Percentiles rank a stretch among this genome's conserved stretches.
Evolutionary conservation across 2,888 invertebrate species (phyloP).

Genomic region (Macrosoma leucophasiata): DNA sequence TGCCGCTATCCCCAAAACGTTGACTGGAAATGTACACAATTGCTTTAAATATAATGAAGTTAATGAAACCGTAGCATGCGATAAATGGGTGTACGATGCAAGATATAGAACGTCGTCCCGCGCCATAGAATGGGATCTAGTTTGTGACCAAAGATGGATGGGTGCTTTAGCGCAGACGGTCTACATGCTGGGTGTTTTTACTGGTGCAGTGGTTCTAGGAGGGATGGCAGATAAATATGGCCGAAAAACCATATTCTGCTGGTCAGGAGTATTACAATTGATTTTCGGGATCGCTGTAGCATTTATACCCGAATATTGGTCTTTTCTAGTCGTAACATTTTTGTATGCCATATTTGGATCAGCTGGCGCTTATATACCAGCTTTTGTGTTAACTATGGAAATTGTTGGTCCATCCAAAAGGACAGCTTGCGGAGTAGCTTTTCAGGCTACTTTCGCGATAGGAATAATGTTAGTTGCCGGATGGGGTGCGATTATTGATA

Average conservation of each 20-base stretch:
- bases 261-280: slow-evolving; percentile 85
- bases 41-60: slow-evolving; percentile 73
- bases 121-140: slow-evolving; percentile 88
- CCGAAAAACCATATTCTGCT: slow-evolving; percentile 86
- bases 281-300: slow-evolving; percentile 84
- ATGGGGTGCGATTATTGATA: slow-evolving; percentile 86
- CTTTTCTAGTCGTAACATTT: slow-evolving; percentile 80
- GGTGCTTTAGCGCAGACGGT: slow-evolving; percentile 85
- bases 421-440: slow-evolving; percentile 86
- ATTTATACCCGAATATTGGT: slow-evolving; percentile 84
- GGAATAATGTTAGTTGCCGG: slow-evolving; percentile 89
- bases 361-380: slow-evolving; percentile 83
- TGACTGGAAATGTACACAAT: slow-evolving; percentile 72
- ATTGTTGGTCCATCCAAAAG: slow-evolving; percentile 86
- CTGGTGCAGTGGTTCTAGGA: slow-evolving; percentile 87
- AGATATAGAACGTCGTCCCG: slow-evolving; percentile 83
- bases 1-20: slow-evolving; percentile 73
- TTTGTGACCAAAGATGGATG: slow-evolving; percentile 88
- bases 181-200: slow-evolving; percentile 91
- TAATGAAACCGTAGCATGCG: slow-evolving; percentile 49
- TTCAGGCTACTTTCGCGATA: slow-evolving; percentile 85
- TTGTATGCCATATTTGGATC: slow-evolving; percentile 89
- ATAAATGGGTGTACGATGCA: slow-evolving; percentile 81
- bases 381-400: slow-evolving; percentile 86
- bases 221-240: slow-evolving; percentile 89